A percentile compares a stretch with the other conserved stretches of the same genome.
phyloP scores from a whole-genome alignment of 1,140 invertebrate genomes.

The Orchesella cincta region DNA sequence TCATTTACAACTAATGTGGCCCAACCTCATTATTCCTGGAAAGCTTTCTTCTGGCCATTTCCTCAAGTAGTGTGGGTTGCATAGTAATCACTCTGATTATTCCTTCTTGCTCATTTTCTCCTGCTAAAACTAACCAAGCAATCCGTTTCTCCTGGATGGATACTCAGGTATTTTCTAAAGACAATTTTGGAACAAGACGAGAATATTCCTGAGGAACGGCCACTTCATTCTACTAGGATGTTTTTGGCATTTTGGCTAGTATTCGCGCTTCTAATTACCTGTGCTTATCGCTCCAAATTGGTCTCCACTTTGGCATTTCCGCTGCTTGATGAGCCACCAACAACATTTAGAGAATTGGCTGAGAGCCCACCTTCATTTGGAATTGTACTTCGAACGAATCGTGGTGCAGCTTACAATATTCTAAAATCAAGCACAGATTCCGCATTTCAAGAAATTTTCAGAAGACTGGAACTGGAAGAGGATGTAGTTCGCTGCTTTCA shows the following conservation, averaged over 20 bases:
- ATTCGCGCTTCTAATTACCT: conserved; percentile 8
- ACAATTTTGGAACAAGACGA: conserved; percentile 13
- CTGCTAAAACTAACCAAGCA: background rate
- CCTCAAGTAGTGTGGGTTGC: conserved; percentile 18
- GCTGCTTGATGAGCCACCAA: background rate
- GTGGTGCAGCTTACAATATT: background rate
- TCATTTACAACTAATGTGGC: conserved; percentile 40
- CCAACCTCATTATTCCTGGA: conserved; percentile 31
- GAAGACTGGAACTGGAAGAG: background rate
- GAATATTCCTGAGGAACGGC: background rate
- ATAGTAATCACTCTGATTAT: background rate
- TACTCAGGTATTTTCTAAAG: background rate
- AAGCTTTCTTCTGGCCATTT: conserved; percentile 40
- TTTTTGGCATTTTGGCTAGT: background rate
- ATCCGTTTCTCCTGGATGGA: background rate
- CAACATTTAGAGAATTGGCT: conserved; percentile 16
- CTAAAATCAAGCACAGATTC: background rate
- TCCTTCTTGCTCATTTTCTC: background rate
- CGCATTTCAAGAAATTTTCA: conserved; percentile 8
- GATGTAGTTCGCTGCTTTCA: background rate
- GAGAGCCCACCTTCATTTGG: background rate
- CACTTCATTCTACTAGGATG: background rate
- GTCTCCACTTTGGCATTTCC: conserved; percentile 12
- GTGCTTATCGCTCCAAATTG: conserved; percentile 29
- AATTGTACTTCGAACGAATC: background rate